Evolutionary conservation across 2,113 vertebrate species (phyloP).

Genomic region (Thymallus thymallus): DNA sequence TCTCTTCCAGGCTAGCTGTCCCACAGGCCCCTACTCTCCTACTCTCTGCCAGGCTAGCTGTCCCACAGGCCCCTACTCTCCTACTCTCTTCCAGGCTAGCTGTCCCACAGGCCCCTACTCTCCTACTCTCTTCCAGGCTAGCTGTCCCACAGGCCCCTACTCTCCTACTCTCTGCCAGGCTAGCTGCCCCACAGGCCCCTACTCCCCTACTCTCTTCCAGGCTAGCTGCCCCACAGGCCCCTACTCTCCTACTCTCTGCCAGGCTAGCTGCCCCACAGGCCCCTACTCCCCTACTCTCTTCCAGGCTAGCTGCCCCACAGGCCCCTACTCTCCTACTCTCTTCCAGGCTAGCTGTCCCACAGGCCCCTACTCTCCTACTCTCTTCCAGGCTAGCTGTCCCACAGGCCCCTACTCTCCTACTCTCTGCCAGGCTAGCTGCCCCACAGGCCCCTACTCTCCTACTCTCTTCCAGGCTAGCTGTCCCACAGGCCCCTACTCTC

Average conservation of each 20-base stretch:
- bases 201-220: not conserved
- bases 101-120: not conserved
- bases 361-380: not conserved
- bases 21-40: not conserved
- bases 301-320: no score
- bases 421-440: no score
- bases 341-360: no score
- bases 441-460: not conserved
- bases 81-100: no score
- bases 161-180: not conserved
- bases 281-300: not conserved
- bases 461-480: no score
- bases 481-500: not conserved
- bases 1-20: no score
- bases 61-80: not conserved
- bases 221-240: no score
- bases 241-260: not conserved
- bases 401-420: not conserved
- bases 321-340: not conserved
- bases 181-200: no score
- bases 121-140: not conserved
- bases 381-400: no score
- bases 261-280: no score
- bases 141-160: no score
- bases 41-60: no score